These are phyloP conservation scores for Branchipolynoe longqiensis DNA, from an alignment of 2,888 invertebrate species.

Conservation along the genomic window DNA sequence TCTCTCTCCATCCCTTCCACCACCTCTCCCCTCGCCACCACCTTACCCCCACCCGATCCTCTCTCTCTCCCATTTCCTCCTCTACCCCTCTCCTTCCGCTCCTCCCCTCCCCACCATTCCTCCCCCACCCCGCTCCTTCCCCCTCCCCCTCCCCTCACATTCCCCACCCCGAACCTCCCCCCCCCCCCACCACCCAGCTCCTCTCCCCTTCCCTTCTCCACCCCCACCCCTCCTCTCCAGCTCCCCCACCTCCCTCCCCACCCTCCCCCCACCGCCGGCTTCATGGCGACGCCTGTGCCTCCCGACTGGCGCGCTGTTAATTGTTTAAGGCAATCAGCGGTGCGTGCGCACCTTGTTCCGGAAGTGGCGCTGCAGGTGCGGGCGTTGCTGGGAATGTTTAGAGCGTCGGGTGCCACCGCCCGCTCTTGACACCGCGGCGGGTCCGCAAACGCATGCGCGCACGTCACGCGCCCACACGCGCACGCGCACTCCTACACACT, in stretches of 20 bases:
- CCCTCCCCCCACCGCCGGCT: no score
- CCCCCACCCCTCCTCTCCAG: not conserved
- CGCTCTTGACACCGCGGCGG: no score
- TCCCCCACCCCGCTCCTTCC: not conserved
- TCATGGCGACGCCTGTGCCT: no score
- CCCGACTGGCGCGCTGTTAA: not conserved
- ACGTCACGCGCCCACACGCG: no score
- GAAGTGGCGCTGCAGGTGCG: no score
- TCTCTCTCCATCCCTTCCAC: not conserved
- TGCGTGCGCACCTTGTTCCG: constrained; percentile 5
- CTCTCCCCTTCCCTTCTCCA: not conserved
- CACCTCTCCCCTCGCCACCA: not conserved
- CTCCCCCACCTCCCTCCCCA: not conserved
- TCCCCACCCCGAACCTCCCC: not conserved
- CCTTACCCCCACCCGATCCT: not conserved
- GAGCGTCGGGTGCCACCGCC: no score
- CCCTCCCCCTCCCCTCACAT: not conserved
- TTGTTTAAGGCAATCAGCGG: constrained; percentile 45
- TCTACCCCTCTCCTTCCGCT: not conserved
- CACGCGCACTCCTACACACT: no score
- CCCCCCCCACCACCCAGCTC: not conserved
- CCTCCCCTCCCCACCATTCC: not conserved
- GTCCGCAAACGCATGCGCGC: no score
- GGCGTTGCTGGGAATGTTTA: no score
- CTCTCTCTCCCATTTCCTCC: no score